phyloP scores from a whole-genome alignment of 2,888 invertebrate species.

The Mayetiola destructor region DNA sequence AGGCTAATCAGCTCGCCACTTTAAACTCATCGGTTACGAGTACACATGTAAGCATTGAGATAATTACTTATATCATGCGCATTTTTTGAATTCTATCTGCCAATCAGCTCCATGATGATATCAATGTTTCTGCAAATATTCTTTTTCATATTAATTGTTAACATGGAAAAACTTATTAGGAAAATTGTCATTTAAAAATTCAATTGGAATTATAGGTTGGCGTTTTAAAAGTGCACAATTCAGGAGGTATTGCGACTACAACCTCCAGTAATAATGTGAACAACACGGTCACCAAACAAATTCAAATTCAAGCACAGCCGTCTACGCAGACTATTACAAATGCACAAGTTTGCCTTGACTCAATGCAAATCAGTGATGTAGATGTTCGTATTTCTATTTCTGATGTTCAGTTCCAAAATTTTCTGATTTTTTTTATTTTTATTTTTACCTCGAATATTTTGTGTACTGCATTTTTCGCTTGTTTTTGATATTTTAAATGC shows the following conservation, averaged over 20 bases:
- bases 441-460: slow-evolving; percentile 16
- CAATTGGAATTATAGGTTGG: slow-evolving; percentile 27
- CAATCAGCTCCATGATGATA: too few relatives aligned
- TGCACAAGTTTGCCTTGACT: slow-evolving; percentile 66
- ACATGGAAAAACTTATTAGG: neutral
- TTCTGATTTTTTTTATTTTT: slow-evolving; percentile 16
- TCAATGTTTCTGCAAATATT: too few relatives aligned
- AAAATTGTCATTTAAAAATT: slow-evolving; percentile 8
- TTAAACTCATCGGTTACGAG: slow-evolving; percentile 36
- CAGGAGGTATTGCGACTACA: slow-evolving; percentile 27
- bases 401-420: neutral
- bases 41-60: slow-evolving; percentile 15
- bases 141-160: neutral
- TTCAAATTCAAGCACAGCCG: slow-evolving; percentile 33
- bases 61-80: neutral
- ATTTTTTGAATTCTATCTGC: too few relatives aligned
- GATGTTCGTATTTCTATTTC: slow-evolving; percentile 49
- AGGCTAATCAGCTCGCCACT: slow-evolving; percentile 46
- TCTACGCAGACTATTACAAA: slow-evolving; percentile 33
- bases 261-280: slow-evolving; percentile 23
- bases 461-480: slow-evolving; percentile 13
- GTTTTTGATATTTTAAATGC: slow-evolving; percentile 18
- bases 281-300: slow-evolving; percentile 25
- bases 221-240: slow-evolving; percentile 34
- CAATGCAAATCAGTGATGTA: slow-evolving; percentile 57